Conservation (phyloP, 2,113 vertebrate species). For the Rhadina sibilatrix region DNA sequence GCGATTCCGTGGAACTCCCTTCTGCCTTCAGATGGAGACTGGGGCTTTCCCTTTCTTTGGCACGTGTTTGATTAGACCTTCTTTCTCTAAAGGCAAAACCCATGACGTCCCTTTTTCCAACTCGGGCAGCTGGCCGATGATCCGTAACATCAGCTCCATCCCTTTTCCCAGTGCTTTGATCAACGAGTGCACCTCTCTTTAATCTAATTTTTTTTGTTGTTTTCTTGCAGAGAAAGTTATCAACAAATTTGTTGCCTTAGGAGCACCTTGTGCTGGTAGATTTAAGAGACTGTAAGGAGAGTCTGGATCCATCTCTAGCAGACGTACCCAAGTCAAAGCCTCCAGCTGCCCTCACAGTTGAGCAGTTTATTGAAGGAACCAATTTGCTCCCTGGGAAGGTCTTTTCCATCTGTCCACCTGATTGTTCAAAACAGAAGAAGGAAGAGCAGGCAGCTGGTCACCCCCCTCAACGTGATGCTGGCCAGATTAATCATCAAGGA, state of each 20-base stretch:
- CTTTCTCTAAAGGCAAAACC: neutral
- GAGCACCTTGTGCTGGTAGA: neutral
- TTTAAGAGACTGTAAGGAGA: neutral
- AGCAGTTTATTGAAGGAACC: neutral
- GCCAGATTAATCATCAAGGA: rapidly evolving
- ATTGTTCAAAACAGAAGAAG: neutral
- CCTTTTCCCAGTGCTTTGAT: neutral
- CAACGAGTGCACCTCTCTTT: neutral
- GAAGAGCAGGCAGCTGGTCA: neutral
- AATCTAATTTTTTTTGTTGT: neutral
- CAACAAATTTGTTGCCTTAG: neutral
- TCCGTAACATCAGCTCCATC: neutral
- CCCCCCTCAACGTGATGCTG: neutral
- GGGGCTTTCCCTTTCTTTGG: neutral
- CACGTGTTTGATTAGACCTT: neutral
- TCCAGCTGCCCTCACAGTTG: neutral
- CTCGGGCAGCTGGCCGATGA: neutral
- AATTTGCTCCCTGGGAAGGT: neutral
- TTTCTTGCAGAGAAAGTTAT: neutral
- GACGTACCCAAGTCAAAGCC: neutral
- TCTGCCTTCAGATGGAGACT: neutral
- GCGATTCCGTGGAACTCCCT: neutral
- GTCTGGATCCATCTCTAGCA: neutral
- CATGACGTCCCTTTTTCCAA: neutral
- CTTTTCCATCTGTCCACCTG: constrained; percentile 8